Conservation (phyloP, 1,140 invertebrate species). For the Bicyclus anynana region DNA sequence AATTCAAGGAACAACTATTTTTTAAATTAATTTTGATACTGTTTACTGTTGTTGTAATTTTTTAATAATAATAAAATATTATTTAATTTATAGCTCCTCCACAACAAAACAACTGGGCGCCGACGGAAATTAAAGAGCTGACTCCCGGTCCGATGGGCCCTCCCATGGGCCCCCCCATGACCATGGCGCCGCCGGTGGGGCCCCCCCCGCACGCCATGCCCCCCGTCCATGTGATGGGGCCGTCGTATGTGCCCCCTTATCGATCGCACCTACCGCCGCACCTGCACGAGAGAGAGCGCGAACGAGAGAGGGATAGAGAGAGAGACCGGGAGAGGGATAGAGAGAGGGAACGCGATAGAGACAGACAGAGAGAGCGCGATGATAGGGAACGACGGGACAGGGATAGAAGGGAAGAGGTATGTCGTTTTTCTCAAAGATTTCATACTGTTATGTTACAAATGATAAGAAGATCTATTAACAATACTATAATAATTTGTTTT, state of each 20-base stretch:
- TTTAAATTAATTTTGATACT: no score
- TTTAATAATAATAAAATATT: background rate
- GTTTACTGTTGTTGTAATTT: no score
- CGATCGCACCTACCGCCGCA: constrained; percentile 42
- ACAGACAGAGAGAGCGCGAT: constrained; percentile 43
- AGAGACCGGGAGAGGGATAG: constrained; percentile 33
- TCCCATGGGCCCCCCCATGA: constrained; percentile 65
- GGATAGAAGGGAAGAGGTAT: constrained; percentile 51
- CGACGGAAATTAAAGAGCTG: constrained; percentile 80
- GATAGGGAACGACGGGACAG: constrained; percentile 52
- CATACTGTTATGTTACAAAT: background rate
- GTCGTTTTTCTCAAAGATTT: background rate
- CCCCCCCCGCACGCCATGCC: constrained; percentile 44
- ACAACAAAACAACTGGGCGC: constrained; percentile 76
- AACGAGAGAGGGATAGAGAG: constrained; percentile 41
- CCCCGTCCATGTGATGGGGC: constrained; percentile 39
- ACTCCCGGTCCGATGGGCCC: constrained; percentile 77
- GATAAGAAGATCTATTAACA: no score
- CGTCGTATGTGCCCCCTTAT: constrained; percentile 54
- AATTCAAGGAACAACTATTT: no score
- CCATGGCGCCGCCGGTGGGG: constrained; percentile 52
- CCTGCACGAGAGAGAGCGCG: constrained; percentile 43
- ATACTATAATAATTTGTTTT: no score
- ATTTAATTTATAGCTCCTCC: constrained; percentile 38
- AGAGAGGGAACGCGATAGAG: constrained; percentile 42